Base-by-base conservation (phyloP, 2,888 invertebrate genomes). In the Microdon myrmicae region DNA sequence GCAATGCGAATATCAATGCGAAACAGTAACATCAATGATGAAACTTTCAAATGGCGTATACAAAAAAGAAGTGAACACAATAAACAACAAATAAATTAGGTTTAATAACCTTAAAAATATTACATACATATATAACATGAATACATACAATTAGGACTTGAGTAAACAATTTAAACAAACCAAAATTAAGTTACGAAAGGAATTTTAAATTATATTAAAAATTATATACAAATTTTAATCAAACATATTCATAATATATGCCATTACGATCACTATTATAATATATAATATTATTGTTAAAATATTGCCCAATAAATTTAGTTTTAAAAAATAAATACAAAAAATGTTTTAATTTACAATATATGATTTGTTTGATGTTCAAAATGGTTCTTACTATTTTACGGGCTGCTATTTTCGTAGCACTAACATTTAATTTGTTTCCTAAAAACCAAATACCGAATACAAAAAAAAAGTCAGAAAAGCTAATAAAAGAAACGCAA, bases 271-370 rank as follows among this genome's bases (percentile, higher is more conserved):
- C 8, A 29, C 3, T 29, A 2, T 16, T 32, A 17, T 1, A 8
- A n/a, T 16, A 5, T 32, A n/a, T 6, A 32, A 16, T 32, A n/a
- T 17, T 14, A 32, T 8, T 61, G 56, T 61, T 51, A 41, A 43
- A 22, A 53, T 58, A 37, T 43, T 81, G 82, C 82, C 82, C 82
- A 83, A 83, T 83, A 83, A 82, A 83, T 81, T 82, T 82, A 82
- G 82, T 82, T 82, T n/a, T 76, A 73, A 72, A 71, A 75, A 76
- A 75, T 71, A 70, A n/a, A 72, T 71, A 69, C 58, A 37, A 64
- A 69, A 74, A 73, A 72, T 75, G 71, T 73, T 74, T 75, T 74
- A 71, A 73, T 75, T 74, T 60, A 53, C 9, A 34, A 16, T 49
- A 32, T 19, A 26, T 51, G 4, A 7, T 34, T 14, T 32, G 31